Evolutionary conservation across 2,797 vertebrate genomes (phyloP).

Genomic region (Parauchenoglanis ngamensis): DNA sequence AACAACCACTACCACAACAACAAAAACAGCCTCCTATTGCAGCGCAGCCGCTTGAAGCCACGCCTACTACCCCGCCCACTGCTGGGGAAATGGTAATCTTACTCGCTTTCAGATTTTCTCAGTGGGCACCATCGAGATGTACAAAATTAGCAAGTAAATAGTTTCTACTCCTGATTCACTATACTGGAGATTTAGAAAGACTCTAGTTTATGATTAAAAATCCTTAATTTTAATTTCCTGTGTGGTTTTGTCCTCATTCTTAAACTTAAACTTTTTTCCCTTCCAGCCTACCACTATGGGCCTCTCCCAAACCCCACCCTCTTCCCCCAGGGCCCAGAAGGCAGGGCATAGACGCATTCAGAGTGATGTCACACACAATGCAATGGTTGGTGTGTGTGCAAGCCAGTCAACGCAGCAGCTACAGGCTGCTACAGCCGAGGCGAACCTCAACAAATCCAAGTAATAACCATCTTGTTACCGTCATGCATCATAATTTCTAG

Average conservation of each 20-base stretch:
- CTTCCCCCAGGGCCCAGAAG: slow-evolving; percentile 85
- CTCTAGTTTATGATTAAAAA: background rate
- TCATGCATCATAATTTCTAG: background rate
- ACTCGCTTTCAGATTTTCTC: background rate
- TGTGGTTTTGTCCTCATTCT: background rate
- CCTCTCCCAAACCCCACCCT: slow-evolving; percentile 84
- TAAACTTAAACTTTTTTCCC: background rate
- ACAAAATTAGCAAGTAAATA: background rate
- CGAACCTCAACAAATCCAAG: slow-evolving; percentile 86
- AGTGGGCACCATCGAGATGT: background rate
- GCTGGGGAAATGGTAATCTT: slow-evolving; percentile 63
- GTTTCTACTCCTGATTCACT: background rate
- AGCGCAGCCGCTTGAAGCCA: slow-evolving; percentile 29
- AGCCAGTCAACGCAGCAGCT: slow-evolving; percentile 85
- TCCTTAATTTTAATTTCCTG: background rate
- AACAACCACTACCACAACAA: slow-evolving; percentile 12
- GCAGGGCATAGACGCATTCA: slow-evolving; percentile 84
- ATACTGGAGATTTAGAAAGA: background rate
- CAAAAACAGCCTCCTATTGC: slow-evolving; percentile 48
- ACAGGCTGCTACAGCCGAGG: slow-evolving; percentile 82
- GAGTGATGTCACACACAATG: slow-evolving; percentile 83
- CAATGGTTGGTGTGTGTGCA: slow-evolving; percentile 75
- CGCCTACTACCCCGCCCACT: slow-evolving; percentile 57
- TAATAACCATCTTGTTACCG: slow-evolving; percentile 61
- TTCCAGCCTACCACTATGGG: slow-evolving; percentile 34